A percentile compares a stretch with the other conserved stretches of the same genome.
Evolutionary conservation across 2,888 invertebrate species (phyloP).

Genomic region (Himalopsyche tibetana): DNA sequence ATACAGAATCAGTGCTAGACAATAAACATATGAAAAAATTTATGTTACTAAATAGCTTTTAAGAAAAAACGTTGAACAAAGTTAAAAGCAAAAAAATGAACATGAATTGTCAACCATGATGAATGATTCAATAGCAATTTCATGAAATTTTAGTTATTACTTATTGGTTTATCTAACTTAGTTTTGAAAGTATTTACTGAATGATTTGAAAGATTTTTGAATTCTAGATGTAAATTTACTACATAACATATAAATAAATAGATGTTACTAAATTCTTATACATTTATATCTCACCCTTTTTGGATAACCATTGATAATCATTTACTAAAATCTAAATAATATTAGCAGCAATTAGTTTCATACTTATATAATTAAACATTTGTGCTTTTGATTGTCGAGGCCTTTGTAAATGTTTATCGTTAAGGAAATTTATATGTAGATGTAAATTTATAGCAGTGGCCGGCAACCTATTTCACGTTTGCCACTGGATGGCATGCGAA

Average conservation of each 20-base stretch:
- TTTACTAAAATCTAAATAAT: neutral
- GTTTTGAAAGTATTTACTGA: too few species aligned
- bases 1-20: too few species aligned
- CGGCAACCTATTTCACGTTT: too few species aligned
- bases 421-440: conserved; percentile 45
- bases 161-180: too few species aligned
- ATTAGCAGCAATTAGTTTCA: neutral
- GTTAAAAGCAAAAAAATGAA: too few species aligned
- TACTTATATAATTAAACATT: neutral
- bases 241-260: neutral
- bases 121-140: too few species aligned
- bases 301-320: neutral
- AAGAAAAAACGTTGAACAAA: too few species aligned
- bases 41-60: too few species aligned
- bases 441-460: neutral
- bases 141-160: too few species aligned
- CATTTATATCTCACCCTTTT: neutral
- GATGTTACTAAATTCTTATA: neutral
- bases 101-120: too few species aligned
- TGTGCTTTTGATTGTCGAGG: conserved; percentile 55
- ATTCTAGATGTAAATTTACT: conserved; percentile 6
- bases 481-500: too few species aligned
- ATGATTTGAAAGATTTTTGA: neutral
- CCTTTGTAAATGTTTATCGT: conserved; percentile 53
- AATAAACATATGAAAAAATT: too few species aligned